These are phyloP conservation scores for Dione juno DNA, from an alignment of 2,888 invertebrate genomes.

Conservation along the genomic window DNA sequence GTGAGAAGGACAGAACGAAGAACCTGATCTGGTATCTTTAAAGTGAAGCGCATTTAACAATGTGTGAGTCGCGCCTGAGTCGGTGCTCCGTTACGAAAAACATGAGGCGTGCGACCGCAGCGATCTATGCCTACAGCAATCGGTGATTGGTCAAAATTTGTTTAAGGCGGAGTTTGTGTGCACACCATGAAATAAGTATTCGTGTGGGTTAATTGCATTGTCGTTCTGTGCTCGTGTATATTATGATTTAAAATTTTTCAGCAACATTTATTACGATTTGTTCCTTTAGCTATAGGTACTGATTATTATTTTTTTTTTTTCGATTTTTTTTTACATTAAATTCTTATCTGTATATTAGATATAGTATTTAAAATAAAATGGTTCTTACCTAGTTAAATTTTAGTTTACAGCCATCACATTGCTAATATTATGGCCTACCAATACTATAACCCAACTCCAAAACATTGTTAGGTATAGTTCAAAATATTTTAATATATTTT, in stretches of 20 bases:
- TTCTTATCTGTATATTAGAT: too few relatives aligned
- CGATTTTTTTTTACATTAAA: slow-evolving; percentile 28
- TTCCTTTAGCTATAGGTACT: slow-evolving; percentile 45
- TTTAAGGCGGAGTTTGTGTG: slow-evolving; percentile 75
- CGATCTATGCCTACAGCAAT: slow-evolving; percentile 76
- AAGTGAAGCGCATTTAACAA: slow-evolving; percentile 78
- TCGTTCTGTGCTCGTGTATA: slow-evolving; percentile 72
- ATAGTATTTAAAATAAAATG: slow-evolving; percentile 22
- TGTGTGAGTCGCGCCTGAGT: slow-evolving; percentile 84
- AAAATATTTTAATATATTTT: too few relatives aligned
- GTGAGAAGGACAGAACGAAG: slow-evolving; percentile 72
- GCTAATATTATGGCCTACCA: too few relatives aligned
- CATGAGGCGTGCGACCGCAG: slow-evolving; percentile 79
- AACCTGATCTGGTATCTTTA: slow-evolving; percentile 76
- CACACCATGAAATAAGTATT: slow-evolving; percentile 71
- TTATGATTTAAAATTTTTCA: slow-evolving; percentile 71
- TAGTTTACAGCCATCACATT: background rate
- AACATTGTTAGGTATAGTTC: too few relatives aligned
- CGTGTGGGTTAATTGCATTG: slow-evolving; percentile 82
- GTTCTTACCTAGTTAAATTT: background rate
- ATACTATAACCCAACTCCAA: too few relatives aligned
- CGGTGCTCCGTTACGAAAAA: slow-evolving; percentile 81
- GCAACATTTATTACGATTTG: slow-evolving; percentile 53
- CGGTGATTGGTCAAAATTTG: slow-evolving; percentile 76
- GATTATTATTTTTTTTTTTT: slow-evolving; percentile 40